Base-by-base conservation (phyloP, 1,140 invertebrate species). In the Chironomus striatipennis region DNA sequence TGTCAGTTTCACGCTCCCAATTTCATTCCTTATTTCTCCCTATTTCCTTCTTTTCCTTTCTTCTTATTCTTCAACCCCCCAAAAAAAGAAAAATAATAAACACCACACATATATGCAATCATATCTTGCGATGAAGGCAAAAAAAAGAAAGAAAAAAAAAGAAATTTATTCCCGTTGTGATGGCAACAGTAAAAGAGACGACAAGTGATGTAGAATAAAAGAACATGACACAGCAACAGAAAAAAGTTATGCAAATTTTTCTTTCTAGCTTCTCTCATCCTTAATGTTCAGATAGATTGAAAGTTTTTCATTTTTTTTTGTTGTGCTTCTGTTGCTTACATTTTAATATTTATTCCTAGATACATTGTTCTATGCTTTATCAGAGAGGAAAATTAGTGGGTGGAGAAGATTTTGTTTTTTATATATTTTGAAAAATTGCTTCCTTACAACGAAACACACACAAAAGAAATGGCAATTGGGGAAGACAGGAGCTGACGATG, bases 371-470 rank as follows among this genome's bases (percentile, higher is more conserved):
- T 34, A 34, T 34, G 24, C 24, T 34, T 34, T 34, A 34, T 34
- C 24, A 34, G 24, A 34, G 24, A 5, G 5, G 24, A 34, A 34
- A 34, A 34, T 34, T 34, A n/a, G 5, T 57, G 47, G 47, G 15
- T n/a, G 47, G 47, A 10, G n/a, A 57, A n/a, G 15, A 57, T n/a
- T n/a, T 57, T 15, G 15, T 57, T 57, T 57, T 57, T 47, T 47
- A 47, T 57, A 57, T n/a, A 57, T 57, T 34, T 34, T 34, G 47
- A 57, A 57, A 57, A 57, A 57, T 57, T 57, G 47, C n/a, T 57
- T 57, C 47, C 47, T 57, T 57, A 12, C n/a, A 57, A 10, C 12
- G 15, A 12, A n/a, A 12, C 12, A 12, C 47, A n/a, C 47, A 57
- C 5, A n/a, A 10, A n/a, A 15, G 5, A 34, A 34, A 34, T 34